Evolutionary conservation across 2,797 vertebrate species (phyloP), one percentile per base, ranked within the genome.

Genomic region (Hemitrygon akajei): DNA sequence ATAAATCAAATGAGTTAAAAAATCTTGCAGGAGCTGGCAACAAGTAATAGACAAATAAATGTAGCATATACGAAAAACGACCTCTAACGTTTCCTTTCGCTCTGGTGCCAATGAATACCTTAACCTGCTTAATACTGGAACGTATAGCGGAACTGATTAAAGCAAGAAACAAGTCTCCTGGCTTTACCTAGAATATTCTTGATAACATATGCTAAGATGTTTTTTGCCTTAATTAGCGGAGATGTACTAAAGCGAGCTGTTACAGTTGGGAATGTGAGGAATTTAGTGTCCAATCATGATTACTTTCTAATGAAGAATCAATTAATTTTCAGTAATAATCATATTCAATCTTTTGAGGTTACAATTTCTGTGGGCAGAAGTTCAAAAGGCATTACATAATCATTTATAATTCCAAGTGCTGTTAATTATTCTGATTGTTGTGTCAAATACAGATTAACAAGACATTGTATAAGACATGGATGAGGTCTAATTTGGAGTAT

Each of bases 1-100:
- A 93, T 71, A 93, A 93, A 37, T 37, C 91, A 93, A 93, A 76
- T 93, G 69, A 76, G 91, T 37, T 76, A 30, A 76, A 76, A 47
- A 56, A 93, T 76, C 30, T 25, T 58, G 71, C 40, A 76, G 14
- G 34, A 37, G 12, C 11, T 66, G 63, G 60, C 60, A 89, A 63
- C 34, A 89, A 20, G 84, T 66, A 66, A 63, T 22, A 69, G n/a
- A 89, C n/a, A 89, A 89, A 69, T 89, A 40, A 12, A 89, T 89
- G n/a, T 76, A 93, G 40, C 47, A 56, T 27, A 93, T 93, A 93
- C 47, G 47, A 93, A 93, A 75, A 30, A 25, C 71, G 37, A 63
- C 60, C 86, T 89, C 60, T 89, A 34, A 47, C 75, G 22, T 93
- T 93, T 76, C 14, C 47, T 76, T 93, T 47, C 69, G 56, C 27